Evolutionary conservation across 2,797 vertebrate genomes (phyloP).

Genomic region (Oreortyx pictus): DNA sequence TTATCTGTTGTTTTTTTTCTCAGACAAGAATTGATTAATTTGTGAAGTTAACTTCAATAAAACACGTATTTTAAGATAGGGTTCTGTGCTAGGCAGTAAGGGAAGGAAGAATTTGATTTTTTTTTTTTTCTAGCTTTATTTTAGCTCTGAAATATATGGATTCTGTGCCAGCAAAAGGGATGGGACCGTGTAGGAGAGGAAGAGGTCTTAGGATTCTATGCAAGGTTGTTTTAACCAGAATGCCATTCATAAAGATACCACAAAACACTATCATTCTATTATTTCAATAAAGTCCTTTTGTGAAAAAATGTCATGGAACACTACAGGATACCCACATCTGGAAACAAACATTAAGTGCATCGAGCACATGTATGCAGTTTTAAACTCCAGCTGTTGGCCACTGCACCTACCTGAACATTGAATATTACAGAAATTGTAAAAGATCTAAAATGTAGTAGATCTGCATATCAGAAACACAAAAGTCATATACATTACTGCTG

Average conservation of each 20-base stretch:
- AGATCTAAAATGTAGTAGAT: not conserved
- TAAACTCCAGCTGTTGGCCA: not conserved
- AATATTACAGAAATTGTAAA: not conserved
- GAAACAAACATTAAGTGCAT: not conserved
- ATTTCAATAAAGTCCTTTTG: not conserved
- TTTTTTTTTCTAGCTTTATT: not conserved
- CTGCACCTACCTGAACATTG: not conserved
- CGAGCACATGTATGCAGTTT: not conserved
- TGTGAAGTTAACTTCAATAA: not conserved
- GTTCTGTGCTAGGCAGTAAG: not conserved
- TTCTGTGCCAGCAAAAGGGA: not conserved
- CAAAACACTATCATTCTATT: not conserved
- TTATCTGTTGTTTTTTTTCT: slow-evolving; percentile 19
- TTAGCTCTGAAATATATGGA: not conserved
- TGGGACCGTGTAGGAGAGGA: not conserved
- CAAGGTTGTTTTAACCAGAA: not conserved
- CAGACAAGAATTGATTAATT: slow-evolving; percentile 16
- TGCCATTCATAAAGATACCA: not conserved
- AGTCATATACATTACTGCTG: not conserved
- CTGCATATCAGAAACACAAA: not conserved
- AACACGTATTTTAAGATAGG: not conserved
- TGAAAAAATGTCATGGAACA: not conserved
- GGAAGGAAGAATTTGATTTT: not conserved
- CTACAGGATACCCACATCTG: not conserved
- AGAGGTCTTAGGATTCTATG: not conserved